Evolutionary conservation across 2,888 invertebrate genomes (phyloP), one percentile per base, ranked within the genome.

Genomic region (Oligia strigilis): DNA sequence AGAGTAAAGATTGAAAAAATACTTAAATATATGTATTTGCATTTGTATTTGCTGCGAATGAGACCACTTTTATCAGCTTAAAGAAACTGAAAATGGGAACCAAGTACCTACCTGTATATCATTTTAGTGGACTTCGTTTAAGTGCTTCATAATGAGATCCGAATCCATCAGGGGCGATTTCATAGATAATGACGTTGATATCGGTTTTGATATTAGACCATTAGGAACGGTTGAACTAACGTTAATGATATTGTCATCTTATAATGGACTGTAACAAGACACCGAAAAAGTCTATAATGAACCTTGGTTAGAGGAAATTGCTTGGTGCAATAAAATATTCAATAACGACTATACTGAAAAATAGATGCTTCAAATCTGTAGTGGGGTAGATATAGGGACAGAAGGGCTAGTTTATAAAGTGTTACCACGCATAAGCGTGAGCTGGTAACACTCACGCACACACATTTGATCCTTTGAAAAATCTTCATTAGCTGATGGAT

Each of bases 401-500:
- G 13, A 36, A n/a, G 5, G 14, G 43, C 2, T 58, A 65, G 29
- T 72, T 52, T 2, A 23, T 23, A 40, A 58, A 80, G 4, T 8
- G 64, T 29, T 49, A 79, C 58, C 23, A 55, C 19, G 11, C 23
- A 58, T 23, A 11, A 58, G 0, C 23, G 9, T 13, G 46, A 46
- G 13, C 49, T 49, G 13, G 13, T 49, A 49, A 49, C 49, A 49
- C 49, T 4, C 49, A 49, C 49, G 29, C 36, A 43, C 52, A 29
- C 17, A 5, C 17, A 29, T 2, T 11, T 17, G 23, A 62, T 60
- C 29, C 13, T 72, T 72, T 71, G 36, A 19, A 62, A 65, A 60
- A 43, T 19, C 49, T 81, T 81, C 52, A 55, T 81, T 52, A 80
- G 23, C 60, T 67, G 67, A 81, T 75, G 62, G 46, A 70, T 64